These are phyloP conservation scores for Aphelenchoides avenae DNA, from an alignment of 1,140 invertebrate genomes.

Conservation along the genomic window DNA sequence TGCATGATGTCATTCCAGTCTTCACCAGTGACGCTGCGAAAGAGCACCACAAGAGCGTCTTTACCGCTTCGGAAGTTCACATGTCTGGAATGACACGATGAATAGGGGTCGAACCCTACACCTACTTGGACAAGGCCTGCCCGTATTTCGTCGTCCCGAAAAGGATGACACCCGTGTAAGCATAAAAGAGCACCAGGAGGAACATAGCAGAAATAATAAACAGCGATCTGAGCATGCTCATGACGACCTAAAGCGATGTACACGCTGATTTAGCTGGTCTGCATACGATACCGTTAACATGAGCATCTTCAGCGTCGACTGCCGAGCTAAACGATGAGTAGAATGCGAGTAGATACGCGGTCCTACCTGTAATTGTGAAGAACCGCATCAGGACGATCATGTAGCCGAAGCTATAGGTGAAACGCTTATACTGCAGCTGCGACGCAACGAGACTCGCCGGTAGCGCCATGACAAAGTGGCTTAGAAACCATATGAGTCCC, in stretches of 20 bases:
- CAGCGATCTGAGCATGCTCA: constrained; percentile 97
- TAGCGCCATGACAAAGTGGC: constrained; percentile 77
- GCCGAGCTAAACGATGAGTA: constrained; percentile 48
- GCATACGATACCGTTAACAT: constrained; percentile 96
- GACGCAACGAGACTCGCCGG: constrained; percentile 3
- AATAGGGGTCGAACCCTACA: background rate
- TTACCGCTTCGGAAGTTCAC: constrained; percentile 96
- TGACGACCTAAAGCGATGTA: constrained; percentile 56
- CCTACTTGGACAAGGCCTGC: constrained; percentile 86
- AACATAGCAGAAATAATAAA: constrained; percentile 99
- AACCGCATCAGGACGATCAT: constrained; percentile 95
- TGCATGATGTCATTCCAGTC: too few relatives aligned
- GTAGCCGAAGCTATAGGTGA: constrained; percentile 85
- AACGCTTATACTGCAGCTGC: constrained; percentile 52
- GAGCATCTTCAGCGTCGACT: constrained; percentile 91
- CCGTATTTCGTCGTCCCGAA: constrained; percentile 99
- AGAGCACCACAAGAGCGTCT: constrained; percentile 92
- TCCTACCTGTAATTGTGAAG: constrained; percentile 85
- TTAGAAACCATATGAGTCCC: too few relatives aligned
- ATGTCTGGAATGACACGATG: constrained; percentile 62
- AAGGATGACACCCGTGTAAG: constrained; percentile 90
- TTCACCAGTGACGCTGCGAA: constrained; percentile 98
- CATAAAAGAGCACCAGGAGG: constrained; percentile 95
- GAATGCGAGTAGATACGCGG: background rate
- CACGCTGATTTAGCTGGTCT: constrained; percentile 67